A percentile compares a stretch with the other conserved stretches of the same genome.
phyloP scores from a whole-genome alignment of 2,888 invertebrate genomes.

The Kuschelorhynchus macadamiae region DNA sequence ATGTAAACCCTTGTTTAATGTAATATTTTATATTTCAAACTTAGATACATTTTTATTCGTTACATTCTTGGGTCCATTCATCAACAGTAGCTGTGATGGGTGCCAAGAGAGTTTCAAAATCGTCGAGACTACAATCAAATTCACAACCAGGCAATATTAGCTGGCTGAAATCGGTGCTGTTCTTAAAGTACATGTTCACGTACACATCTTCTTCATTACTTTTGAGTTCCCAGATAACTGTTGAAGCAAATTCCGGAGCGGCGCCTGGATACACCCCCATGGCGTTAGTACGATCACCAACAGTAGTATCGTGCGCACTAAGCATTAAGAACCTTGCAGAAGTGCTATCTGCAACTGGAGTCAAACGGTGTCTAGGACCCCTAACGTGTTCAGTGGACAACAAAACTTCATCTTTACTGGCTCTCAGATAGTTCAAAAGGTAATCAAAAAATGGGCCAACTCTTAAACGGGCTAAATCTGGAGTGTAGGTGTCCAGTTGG shows the following conservation, averaged over 20 bases:
- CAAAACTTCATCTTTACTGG: conserved; percentile 50
- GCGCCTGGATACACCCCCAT: conserved; percentile 78
- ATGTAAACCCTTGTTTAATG: no score
- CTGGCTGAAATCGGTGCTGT: conserved; percentile 70
- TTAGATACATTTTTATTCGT: no score
- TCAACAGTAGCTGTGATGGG: conserved; percentile 68
- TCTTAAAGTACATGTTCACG: conserved; percentile 74
- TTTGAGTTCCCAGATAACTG: conserved; percentile 80
- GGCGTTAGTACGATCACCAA: conserved; percentile 80
- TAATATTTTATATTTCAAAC: no score
- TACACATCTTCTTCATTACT: conserved; percentile 51
- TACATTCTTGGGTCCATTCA: conserved; percentile 67
- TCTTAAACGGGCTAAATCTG: conserved; percentile 73
- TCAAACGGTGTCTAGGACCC: conserved; percentile 13
- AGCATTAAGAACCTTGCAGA: conserved; percentile 77
- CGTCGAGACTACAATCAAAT: conserved; percentile 74
- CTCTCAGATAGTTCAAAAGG: conserved; percentile 75
- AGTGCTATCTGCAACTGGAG: conserved; percentile 5
- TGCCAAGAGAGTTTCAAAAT: conserved; percentile 73
- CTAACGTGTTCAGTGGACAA: neutral
- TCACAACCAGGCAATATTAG: conserved; percentile 76
- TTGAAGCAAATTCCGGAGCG: conserved; percentile 78
- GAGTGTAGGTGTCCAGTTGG: conserved; percentile 71
- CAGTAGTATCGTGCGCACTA: conserved; percentile 86
- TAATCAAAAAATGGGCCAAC: conserved; percentile 79